Conservation (phyloP, 2,113 vertebrate genomes). For the Tympanuchus pallidicinctus region DNA sequence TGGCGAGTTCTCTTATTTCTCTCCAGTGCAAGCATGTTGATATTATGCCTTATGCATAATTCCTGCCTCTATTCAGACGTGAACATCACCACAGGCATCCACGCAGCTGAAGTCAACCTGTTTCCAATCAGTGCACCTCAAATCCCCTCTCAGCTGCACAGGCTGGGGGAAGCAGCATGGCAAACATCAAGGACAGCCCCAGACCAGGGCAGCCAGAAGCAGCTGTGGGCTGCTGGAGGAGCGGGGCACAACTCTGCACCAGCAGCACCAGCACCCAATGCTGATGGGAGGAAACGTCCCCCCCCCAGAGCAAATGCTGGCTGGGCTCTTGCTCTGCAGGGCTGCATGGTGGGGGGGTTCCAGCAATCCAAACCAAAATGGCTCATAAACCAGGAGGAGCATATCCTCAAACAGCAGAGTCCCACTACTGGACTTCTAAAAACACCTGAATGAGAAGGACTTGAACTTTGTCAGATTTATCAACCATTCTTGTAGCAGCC, state of each 20-base stretch:
- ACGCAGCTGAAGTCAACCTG: not conserved
- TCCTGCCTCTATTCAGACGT: not conserved
- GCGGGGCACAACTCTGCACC: not conserved
- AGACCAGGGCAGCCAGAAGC: not conserved
- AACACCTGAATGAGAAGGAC: not conserved
- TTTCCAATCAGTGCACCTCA: not conserved
- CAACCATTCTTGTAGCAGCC: not conserved
- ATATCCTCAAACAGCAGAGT: not conserved
- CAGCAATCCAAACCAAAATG: not conserved
- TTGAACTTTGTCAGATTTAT: not conserved
- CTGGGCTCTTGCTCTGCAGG: not conserved
- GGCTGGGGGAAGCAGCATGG: not conserved
- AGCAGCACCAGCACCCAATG: accelerated
- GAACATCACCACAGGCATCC: accelerated
- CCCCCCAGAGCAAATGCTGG: not conserved
- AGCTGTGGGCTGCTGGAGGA: too few relatives aligned
- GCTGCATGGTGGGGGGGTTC: not conserved
- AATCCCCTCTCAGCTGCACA: not conserved
- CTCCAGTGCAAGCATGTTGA: not conserved
- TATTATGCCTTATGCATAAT: not conserved
- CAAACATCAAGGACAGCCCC: not conserved
- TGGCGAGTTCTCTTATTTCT: not conserved
- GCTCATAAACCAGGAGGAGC: not conserved
- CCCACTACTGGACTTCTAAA: not conserved
- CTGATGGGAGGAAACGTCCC: not conserved